phyloP scores from a whole-genome alignment of 64 coral and sea anemone genomes.

The Dendronephthya gigantea region DNA sequence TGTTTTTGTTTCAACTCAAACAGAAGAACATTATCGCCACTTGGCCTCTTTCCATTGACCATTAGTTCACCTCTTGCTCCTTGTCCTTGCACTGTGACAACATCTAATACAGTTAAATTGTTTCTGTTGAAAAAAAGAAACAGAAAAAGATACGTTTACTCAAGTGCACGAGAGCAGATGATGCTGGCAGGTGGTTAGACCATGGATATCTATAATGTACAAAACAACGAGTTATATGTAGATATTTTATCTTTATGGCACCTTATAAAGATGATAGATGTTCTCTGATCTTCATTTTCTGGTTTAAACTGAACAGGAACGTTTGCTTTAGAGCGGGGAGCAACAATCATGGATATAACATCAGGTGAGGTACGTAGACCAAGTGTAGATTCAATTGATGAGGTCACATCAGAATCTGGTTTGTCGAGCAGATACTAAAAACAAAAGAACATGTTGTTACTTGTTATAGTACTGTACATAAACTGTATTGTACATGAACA shows the following conservation, averaged over 20 bases:
- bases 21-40: slow-evolving; percentile 55
- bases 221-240: no score
- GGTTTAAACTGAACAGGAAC: slow-evolving; percentile 81
- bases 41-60: slow-evolving; percentile 78
- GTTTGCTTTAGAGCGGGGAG: slow-evolving; percentile 52
- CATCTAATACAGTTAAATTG: slow-evolving; percentile 89
- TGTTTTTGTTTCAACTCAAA: slow-evolving; percentile 81
- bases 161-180: no score
- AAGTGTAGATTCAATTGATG: not conserved
- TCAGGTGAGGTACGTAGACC: slow-evolving; percentile 31
- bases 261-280: slow-evolving; percentile 75
- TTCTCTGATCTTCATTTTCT: slow-evolving; percentile 54
- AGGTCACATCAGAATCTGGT: not conserved
- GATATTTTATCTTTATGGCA: no score
- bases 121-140: slow-evolving; percentile 49
- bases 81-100: slow-evolving; percentile 71
- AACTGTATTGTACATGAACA: not conserved
- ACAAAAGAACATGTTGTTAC: not conserved
- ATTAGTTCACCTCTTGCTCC: slow-evolving; percentile 65
- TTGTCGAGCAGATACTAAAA: not conserved
- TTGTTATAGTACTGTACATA: not conserved
- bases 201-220: not conserved
- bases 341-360: slow-evolving; percentile 53
- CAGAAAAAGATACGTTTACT: no score
- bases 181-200: not conserved